phyloP scores from a whole-genome alignment of 2,797 vertebrate genomes.

The Leptodactylus fallax region DNA sequence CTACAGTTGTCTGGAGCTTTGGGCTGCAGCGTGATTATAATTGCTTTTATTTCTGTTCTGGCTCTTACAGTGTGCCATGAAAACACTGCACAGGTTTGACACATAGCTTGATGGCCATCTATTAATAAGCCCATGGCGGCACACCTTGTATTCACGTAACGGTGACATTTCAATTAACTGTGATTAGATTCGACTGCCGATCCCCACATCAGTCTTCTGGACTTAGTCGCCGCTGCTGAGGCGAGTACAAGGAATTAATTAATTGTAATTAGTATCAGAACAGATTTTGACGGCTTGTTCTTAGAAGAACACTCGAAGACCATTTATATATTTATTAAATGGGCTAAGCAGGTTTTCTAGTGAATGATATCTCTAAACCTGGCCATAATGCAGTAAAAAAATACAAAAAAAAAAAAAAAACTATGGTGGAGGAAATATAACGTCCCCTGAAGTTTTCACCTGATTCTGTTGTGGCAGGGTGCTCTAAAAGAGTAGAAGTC shows the following conservation, averaged over 20 bases:
- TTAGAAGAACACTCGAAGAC: no score
- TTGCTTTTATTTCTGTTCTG: slow-evolving; percentile 16
- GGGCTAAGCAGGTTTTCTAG: no score
- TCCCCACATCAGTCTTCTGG: background rate
- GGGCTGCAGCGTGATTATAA: background rate
- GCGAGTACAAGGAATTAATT: background rate
- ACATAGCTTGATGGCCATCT: background rate
- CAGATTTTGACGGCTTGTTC: background rate
- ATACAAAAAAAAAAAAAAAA: no score
- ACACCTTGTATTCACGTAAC: background rate
- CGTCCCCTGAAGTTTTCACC: no score
- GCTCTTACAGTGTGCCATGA: slow-evolving; percentile 1
- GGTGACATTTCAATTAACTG: slow-evolving; percentile 11
- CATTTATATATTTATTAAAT: no score
- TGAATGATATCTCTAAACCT: no score
- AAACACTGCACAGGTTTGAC: slow-evolving; percentile 18
- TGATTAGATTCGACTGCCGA: background rate
- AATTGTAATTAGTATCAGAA: background rate
- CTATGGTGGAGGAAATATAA: no score
- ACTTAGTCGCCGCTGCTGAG: no score
- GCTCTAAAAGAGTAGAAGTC: no score
- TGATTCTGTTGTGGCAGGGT: no score
- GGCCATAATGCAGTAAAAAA: no score
- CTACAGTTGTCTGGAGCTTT: background rate
- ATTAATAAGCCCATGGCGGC: background rate